Evolutionary conservation across 1,140 invertebrate genomes (phyloP), one percentile per base, ranked within the genome.

Genomic region (Apolygus lucorum): DNA sequence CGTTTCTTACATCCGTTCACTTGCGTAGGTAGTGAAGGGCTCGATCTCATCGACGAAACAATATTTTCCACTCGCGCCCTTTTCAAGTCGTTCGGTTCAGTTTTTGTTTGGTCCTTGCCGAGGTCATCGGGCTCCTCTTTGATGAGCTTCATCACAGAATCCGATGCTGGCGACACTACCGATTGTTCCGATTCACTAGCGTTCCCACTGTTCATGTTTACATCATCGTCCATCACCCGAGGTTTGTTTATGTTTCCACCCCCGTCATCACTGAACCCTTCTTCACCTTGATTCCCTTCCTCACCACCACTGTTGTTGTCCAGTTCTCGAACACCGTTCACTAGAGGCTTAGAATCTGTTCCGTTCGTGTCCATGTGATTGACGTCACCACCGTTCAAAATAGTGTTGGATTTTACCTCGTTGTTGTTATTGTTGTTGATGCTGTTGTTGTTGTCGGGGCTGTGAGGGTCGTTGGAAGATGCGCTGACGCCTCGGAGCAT

Each of bases 1-100:
- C 95, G 85, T 81, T 98, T 98, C 78, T 96, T 96, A 81, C 91
- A 96, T 52, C 91, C 94, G 79, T 92, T 95, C 68, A 92, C 90
- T 78, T 87, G 84, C 2, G 84, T 81, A 0, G 80, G 83, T 21
- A 88, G 83, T 26, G 86, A 87, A 4, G 91, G 90, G 75, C 90
- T 92, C 73, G 90, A 89, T 69, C 91, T 84, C 90, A 96, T 96
- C 63, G 89, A 91, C 66, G 90, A 93, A 65, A 96, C 91, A 72
- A 96, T 96, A 78, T 95, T 95, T 82, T 97, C 95, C 67, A 96
- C 92, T 69, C 94, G 86, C 22, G 92, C 92, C 72, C 93, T 87
- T 79, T 96, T 96, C 72, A 91, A 86, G 77, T 94, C 92, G 75
- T 71, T 78, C 76, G 70, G 80, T 78, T 81, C 80, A 63, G 72